Conservation (phyloP, 64 coral and sea anemone genomes). For the Dendronephthya gigantea region DNA sequence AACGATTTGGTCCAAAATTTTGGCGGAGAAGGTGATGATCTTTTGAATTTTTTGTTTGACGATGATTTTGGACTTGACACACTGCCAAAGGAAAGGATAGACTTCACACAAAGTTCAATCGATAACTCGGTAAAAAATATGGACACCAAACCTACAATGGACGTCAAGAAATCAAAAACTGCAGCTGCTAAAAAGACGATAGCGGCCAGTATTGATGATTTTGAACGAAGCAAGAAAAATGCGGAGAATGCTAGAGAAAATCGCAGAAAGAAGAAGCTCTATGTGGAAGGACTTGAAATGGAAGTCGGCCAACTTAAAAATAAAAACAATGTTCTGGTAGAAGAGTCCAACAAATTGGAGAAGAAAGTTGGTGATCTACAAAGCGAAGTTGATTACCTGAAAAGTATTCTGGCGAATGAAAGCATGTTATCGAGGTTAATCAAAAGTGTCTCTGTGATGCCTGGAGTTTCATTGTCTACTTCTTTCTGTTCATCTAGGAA, state of each 20-base stretch:
- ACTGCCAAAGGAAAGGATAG: background rate
- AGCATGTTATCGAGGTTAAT: conserved; percentile 7
- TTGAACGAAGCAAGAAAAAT: background rate
- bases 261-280: background rate
- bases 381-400: background rate
- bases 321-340: background rate
- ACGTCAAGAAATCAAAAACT: background rate
- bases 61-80: background rate
- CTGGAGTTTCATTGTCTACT: conserved; percentile 11
- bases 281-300: background rate
- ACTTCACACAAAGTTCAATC: background rate
- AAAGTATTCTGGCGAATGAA: background rate
- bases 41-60: background rate
- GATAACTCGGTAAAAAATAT: background rate
- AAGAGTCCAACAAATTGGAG: background rate
- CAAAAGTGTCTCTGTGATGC: background rate
- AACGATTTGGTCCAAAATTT: background rate
- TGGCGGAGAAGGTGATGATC: background rate
- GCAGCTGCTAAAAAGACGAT: background rate
- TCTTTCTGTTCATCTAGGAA: conserved; percentile 13
- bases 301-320: background rate
- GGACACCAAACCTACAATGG: background rate
- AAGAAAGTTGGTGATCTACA: background rate
- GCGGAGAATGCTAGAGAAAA: background rate
- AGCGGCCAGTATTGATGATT: background rate